A percentile compares a stretch with the other conserved stretches of the same genome.
Evolutionary conservation across 2,888 invertebrate species (phyloP).

Genomic region (Metallyticus violacea): DNA sequence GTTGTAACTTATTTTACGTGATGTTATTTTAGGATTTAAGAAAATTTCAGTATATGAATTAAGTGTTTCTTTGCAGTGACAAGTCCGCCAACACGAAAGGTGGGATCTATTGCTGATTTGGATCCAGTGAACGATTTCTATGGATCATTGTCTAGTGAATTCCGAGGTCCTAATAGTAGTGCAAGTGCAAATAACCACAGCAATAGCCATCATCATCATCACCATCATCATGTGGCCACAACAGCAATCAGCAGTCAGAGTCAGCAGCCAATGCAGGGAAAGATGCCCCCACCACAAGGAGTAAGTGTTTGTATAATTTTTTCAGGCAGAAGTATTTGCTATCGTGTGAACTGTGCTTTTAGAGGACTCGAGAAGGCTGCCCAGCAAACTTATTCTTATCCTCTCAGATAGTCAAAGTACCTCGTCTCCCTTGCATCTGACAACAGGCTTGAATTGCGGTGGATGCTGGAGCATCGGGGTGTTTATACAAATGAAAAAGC

Average conservation of each 20-base stretch:
- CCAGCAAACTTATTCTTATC: too few relatives aligned
- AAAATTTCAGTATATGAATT: not conserved
- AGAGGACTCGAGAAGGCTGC: too few relatives aligned
- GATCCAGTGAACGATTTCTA: conserved; percentile 91
- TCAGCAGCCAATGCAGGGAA: conserved; percentile 40
- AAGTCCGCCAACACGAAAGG: conserved; percentile 59
- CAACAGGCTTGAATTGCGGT: too few relatives aligned
- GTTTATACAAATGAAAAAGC: too few relatives aligned
- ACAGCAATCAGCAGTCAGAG: conserved; percentile 36
- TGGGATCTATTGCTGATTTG: conserved; percentile 91
- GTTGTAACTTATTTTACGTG: too few relatives aligned
- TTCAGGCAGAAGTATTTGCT: too few relatives aligned
- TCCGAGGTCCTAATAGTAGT: conserved; percentile 43
- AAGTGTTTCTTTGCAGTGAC: conserved; percentile 45
- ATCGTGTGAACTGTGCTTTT: too few relatives aligned
- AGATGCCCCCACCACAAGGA: conserved; percentile 40
- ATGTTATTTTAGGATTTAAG: too few relatives aligned
- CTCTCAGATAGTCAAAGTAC: too few relatives aligned
- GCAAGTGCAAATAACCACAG: conserved; percentile 18
- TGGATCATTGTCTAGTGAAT: conserved; percentile 54
- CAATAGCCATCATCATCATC: conserved; percentile 25
- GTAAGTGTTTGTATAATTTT: not conserved
- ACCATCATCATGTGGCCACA: conserved; percentile 13
- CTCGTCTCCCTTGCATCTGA: too few relatives aligned
- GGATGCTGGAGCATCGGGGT: too few relatives aligned